Conservation (phyloP, 2,797 vertebrate genomes). For the Myotis findleyi region DNA sequence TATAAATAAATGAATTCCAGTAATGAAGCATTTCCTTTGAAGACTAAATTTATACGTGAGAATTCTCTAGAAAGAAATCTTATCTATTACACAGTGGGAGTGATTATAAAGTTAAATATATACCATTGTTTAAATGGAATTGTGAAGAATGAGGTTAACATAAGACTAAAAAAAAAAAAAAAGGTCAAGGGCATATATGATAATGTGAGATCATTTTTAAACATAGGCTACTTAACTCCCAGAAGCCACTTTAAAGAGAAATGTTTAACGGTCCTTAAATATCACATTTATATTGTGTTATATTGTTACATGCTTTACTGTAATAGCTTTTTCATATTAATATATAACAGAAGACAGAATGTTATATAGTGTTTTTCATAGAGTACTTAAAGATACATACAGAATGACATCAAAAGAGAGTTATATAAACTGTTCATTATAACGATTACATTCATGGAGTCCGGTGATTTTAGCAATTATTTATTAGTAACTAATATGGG, state of each 20-base stretch:
- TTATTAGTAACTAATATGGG: background rate
- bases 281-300: background rate
- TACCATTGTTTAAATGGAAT: background rate
- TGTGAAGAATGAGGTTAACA: constrained; percentile 14
- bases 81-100: background rate
- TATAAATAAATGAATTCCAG: constrained; percentile 58
- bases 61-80: background rate
- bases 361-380: background rate
- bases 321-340: background rate
- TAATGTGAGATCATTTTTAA: constrained; percentile 41
- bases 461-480: background rate
- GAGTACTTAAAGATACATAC: background rate
- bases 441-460: background rate
- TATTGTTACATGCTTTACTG: background rate
- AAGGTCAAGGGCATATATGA: background rate
- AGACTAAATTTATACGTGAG: constrained; percentile 40
- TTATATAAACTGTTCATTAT: background rate
- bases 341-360: background rate
- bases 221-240: background rate
- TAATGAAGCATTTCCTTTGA: background rate
- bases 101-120: constrained; percentile 28
- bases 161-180: background rate
- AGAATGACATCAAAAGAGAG: background rate
- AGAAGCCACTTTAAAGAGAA: background rate
- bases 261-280: background rate